Evolutionary conservation across 2,797 vertebrate genomes (phyloP), one percentile per base, ranked within the genome.

Genomic region (Acrocephalus scirpaceus): DNA sequence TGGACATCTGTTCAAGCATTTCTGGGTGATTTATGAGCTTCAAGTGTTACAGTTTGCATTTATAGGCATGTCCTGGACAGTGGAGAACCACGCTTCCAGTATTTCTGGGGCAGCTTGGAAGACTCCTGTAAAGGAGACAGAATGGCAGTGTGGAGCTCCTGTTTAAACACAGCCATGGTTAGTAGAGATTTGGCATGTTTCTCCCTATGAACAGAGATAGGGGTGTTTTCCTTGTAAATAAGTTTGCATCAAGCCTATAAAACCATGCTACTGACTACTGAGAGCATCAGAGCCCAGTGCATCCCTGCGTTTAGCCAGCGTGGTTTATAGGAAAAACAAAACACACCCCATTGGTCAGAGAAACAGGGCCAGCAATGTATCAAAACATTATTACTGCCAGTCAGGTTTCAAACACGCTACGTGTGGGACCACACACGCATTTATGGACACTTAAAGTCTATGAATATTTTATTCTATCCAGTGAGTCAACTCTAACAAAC

Each of bases 201-300:
- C 71, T 79, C 51, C 50, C 29, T 38, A 6, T 11, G 42, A 84
- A 86, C 12, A 76, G 7, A 74, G 65, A 78, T 2, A 58, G 38
- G 50, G 62, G 84, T 88, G 54, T 86, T 86, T 92, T 80, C 42
- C 81, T 80, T 77, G 60, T 67, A 91, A 85, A 64, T 26, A 74
- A 71, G 64, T 77, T 75, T 58, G 82, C 58, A 91, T 86, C 79
- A 75, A 86, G 50, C 54, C 62, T 72, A 42, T 81, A 84, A 76
- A 90, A 79, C 21, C 80, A 51, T 8, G 17, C 48, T 79, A 16
- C 81, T 45, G 53, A 67, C 50, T 80, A 48, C 69, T 42, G 38
- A 40, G 50, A 77, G 44, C 29, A 32, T 7, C 72, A 66, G 16
- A 92, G 50, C 54, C 54, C 36, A 25, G n/a, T 15, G 50, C 75